These are phyloP conservation scores for Ochropleura plecta DNA, from an alignment of 2,888 invertebrate species.

Conservation along the genomic window DNA sequence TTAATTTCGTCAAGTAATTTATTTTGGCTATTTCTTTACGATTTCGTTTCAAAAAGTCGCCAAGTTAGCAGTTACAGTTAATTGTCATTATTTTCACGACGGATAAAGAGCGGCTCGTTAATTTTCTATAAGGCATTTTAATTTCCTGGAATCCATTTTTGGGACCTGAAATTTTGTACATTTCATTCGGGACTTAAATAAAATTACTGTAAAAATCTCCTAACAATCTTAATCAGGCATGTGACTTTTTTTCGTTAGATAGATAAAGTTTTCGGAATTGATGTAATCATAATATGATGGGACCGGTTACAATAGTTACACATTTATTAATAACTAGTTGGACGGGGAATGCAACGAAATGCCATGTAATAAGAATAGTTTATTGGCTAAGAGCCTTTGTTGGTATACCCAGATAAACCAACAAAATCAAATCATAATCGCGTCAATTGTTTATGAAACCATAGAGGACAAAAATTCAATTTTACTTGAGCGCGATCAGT, in stretches of 20 bases:
- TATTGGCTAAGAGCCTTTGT: neutral
- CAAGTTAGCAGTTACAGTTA: constrained; percentile 35
- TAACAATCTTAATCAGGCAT: neutral
- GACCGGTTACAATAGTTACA: neutral
- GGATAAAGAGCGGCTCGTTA: constrained; percentile 11
- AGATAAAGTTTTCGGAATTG: neutral
- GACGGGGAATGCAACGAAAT: neutral
- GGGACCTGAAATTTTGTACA: neutral
- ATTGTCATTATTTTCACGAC: constrained; percentile 51
- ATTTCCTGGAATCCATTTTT: neutral
- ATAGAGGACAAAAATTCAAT: neutral
- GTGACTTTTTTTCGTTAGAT: neutral
- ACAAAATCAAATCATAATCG: neutral
- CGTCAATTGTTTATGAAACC: neutral
- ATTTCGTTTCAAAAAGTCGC: constrained; percentile 34
- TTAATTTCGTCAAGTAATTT: constrained; percentile 26
- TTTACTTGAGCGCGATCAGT: neutral
- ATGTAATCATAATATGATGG: neutral
- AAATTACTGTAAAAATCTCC: neutral
- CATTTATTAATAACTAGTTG: neutral
- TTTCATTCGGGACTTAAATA: neutral
- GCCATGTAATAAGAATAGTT: neutral
- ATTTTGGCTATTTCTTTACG: constrained; percentile 17
- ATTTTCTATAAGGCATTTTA: constrained; percentile 3
- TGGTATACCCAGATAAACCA: neutral